Percentiles rank a stretch among this genome's conserved stretches.
Evolutionary conservation across 2,888 invertebrate species (phyloP).

Genomic region (Drosophila longiperda): DNA sequence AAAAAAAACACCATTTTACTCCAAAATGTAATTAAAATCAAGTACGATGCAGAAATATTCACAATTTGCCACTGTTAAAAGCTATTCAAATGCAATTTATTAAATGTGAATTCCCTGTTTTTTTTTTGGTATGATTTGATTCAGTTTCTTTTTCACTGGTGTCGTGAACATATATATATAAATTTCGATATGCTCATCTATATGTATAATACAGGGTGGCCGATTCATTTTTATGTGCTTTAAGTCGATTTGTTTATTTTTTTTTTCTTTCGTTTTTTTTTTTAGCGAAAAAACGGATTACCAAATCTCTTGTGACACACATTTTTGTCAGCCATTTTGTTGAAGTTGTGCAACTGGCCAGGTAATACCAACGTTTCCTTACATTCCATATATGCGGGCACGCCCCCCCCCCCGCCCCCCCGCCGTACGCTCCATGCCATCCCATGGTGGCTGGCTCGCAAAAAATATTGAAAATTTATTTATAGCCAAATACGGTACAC

Average conservation of each 20-base stretch:
- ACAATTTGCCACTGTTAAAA: not conserved
- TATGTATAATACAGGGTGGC: slow-evolving; percentile 3
- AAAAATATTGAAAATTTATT: slow-evolving; percentile 71
- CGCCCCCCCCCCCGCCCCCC: no score
- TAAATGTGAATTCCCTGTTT: not conserved
- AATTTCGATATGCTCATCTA: not conserved
- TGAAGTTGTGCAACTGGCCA: slow-evolving; percentile 28
- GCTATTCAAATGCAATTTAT: not conserved
- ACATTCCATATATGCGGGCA: not conserved
- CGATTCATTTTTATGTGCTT: not conserved
- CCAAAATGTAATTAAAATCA: slow-evolving; percentile 10
- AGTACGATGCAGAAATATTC: not conserved
- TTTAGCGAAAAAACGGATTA: slow-evolving; percentile 10
- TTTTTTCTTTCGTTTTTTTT: not conserved
- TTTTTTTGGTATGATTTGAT: not conserved
- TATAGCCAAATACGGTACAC: slow-evolving; percentile 73
- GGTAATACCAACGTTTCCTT: not conserved
- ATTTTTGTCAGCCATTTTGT: slow-evolving; percentile 43
- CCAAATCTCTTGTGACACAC: slow-evolving; percentile 20
- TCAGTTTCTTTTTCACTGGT: no score
- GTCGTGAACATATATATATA: no score
- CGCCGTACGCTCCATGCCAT: not conserved
- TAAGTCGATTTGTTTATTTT: slow-evolving; percentile 11
- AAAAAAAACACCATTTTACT: slow-evolving; percentile 4
- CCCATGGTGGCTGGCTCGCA: slow-evolving; percentile 24